A percentile compares a stretch with the other conserved stretches of the same genome.
Conservation (phyloP, 1,140 invertebrate species). For the Meloidogyne chitwoodi region DNA sequence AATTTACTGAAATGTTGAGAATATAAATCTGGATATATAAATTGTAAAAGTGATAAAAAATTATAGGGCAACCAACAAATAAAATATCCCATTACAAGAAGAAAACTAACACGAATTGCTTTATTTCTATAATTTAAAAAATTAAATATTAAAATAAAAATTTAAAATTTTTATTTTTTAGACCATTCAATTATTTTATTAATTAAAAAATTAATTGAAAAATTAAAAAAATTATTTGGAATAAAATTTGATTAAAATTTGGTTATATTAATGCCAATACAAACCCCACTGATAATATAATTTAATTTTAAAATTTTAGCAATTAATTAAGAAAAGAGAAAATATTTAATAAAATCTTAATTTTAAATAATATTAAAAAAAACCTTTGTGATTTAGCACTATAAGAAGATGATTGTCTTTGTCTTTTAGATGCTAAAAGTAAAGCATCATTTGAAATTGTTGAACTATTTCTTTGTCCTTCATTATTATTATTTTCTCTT, state of each 20-base stretch:
- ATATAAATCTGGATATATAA: conserved; percentile 54
- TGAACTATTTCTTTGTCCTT: conserved; percentile 33
- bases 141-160: neutral
- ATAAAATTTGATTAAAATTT: too few species aligned
- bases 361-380: neutral
- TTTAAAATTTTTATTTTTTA: too few species aligned
- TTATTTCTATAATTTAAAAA: conserved; percentile 45
- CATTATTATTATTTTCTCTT: conserved; percentile 16
- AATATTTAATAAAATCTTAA: too few species aligned
- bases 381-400: conserved; percentile 46
- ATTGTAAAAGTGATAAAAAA: conserved; percentile 50
- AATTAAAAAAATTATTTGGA: too few species aligned
- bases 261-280: too few species aligned
- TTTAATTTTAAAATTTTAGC: too few species aligned
- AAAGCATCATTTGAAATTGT: conserved; percentile 20
- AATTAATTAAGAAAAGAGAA: too few species aligned
- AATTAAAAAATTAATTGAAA: too few species aligned
- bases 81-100: conserved; percentile 53
- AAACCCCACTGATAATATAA: too few species aligned
- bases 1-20: conserved; percentile 52
- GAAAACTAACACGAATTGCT: conserved; percentile 54
- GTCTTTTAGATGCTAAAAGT: conserved; percentile 31
- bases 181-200: too few species aligned
- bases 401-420: conserved; percentile 47
- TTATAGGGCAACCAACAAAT: conserved; percentile 60